phyloP scores from a whole-genome alignment of 1,140 invertebrate species.

The Papilio machaon region DNA sequence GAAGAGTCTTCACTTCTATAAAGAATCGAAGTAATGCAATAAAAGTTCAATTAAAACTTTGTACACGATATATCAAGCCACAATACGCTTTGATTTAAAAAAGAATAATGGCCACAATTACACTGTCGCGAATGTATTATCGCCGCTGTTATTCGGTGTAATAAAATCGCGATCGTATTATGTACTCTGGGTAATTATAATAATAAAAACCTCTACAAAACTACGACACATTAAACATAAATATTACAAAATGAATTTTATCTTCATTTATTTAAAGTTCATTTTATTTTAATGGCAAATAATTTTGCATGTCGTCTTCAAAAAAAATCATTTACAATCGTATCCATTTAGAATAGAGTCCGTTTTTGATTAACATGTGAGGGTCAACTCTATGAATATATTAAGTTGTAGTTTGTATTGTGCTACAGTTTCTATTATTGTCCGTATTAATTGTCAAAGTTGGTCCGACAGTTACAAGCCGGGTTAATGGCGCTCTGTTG shows the following conservation, averaged over 20 bases:
- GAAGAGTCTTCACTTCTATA: constrained; percentile 8
- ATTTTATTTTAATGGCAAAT: background rate
- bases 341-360: background rate
- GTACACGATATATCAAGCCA: constrained; percentile 25
- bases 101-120: constrained; percentile 36
- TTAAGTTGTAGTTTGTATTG: constrained; percentile 39
- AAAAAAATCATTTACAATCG: background rate
- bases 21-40: constrained; percentile 24
- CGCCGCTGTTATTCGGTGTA: constrained; percentile 27
- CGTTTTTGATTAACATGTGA: background rate
- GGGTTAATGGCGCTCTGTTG: constrained; percentile 29
- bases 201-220: constrained; percentile 23
- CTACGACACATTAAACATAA: background rate
- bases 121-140: constrained; percentile 37
- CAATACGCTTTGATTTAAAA: constrained; percentile 35
- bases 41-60: constrained; percentile 36
- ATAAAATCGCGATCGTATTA: constrained; percentile 35
- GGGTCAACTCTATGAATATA: constrained; percentile 34
- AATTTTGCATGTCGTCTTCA: background rate
- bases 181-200: constrained; percentile 30
- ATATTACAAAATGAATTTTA: background rate
- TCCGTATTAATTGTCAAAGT: constrained; percentile 33
- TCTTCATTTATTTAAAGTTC: background rate
- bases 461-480: constrained; percentile 28
- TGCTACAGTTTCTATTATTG: constrained; percentile 38